Percentiles rank a stretch among this genome's conserved stretches.
phyloP scores from a whole-genome alignment of 2,797 vertebrate species.

The Onychomys leucogaster region DNA sequence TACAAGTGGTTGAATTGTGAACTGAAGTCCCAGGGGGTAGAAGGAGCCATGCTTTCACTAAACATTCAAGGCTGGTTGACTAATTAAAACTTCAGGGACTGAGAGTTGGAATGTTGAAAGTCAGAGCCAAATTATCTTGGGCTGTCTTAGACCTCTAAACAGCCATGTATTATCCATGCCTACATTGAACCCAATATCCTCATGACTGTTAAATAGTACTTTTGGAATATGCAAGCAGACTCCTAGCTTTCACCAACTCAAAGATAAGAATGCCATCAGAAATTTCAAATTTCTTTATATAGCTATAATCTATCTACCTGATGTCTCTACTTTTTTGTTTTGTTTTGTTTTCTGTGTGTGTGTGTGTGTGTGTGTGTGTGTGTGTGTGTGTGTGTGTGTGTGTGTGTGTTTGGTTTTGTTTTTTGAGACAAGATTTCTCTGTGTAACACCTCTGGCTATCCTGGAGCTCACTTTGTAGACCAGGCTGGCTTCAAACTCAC shows the following conservation, averaged over 20 bases:
- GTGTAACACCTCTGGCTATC: background rate
- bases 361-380: too few relatives aligned
- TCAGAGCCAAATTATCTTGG: background rate
- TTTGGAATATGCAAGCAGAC: background rate
- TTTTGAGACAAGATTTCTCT: background rate
- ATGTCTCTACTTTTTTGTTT: background rate
- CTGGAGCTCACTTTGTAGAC: background rate
- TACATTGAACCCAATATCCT: background rate
- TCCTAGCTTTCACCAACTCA: background rate
- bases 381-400: too few relatives aligned
- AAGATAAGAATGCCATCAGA: background rate
- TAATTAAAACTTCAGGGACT: background rate
- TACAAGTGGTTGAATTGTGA: background rate
- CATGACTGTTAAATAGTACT: background rate
- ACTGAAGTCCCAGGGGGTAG: background rate
- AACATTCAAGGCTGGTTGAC: background rate
- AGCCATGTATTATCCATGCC: background rate
- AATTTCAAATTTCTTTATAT: background rate
- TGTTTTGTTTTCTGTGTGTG: background rate
- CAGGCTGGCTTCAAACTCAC: background rate
- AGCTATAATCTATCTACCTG: background rate
- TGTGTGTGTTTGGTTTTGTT: background rate
- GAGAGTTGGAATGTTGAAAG: background rate
- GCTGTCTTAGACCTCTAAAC: background rate
- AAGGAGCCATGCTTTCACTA: background rate